Conservation (phyloP, 2,113 vertebrate genomes). For the Argyrosomus japonicus region DNA sequence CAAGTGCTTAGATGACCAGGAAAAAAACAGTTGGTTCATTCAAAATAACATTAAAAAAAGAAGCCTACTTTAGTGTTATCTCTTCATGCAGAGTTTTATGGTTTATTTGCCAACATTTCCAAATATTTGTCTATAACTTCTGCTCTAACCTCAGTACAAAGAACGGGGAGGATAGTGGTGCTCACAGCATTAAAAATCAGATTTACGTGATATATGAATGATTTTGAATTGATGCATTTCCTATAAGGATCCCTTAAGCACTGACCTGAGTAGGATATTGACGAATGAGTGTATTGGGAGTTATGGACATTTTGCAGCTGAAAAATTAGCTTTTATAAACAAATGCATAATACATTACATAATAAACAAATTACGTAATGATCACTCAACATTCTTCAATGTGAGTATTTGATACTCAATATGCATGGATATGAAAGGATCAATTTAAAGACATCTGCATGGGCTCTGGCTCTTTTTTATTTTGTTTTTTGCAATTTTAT, state of each 20-base stretch:
- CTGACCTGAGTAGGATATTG: not conserved
- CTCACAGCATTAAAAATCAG: not conserved
- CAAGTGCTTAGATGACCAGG: not conserved
- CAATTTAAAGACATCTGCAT: no score
- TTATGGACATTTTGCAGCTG: not conserved
- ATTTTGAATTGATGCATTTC: not conserved
- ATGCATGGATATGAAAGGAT: no score
- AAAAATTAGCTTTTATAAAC: not conserved
- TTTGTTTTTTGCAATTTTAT: no score
- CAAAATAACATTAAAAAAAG: not conserved
- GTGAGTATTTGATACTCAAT: not conserved
- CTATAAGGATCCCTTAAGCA: not conserved
- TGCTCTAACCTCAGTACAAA: not conserved
- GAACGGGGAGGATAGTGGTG: not conserved
- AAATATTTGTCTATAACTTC: not conserved
- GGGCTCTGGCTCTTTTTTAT: no score
- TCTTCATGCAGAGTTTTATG: not conserved
- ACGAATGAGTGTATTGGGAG: not conserved
- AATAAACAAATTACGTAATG: no score
- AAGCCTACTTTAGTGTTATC: no score
- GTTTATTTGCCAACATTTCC: not conserved
- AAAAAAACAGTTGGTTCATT: not conserved
- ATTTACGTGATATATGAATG: not conserved
- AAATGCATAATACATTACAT: no score
- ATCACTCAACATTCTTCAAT: not conserved